Evolutionary conservation across 2,888 invertebrate species (phyloP).

Genomic region (Adelphocoris suturalis): DNA sequence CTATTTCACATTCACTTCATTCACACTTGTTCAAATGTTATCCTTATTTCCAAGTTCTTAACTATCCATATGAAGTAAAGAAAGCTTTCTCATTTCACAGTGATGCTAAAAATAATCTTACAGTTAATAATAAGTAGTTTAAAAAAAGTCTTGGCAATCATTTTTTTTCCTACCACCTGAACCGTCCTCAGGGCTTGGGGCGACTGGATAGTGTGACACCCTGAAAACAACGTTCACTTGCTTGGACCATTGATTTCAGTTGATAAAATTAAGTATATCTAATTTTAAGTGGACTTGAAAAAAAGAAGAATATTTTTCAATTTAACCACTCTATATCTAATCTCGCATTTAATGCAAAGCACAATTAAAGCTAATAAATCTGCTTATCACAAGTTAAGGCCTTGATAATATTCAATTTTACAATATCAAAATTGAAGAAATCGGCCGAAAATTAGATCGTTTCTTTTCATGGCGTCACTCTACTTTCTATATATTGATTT

Average conservation of each 20-base stretch:
- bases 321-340: conserved; percentile 42
- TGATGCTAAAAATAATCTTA: conserved; percentile 58
- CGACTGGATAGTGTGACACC: conserved; percentile 51
- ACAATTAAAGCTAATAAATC: conserved; percentile 57
- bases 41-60: conserved; percentile 72
- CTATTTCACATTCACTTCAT: conserved; percentile 39
- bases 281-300: conserved; percentile 12
- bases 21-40: conserved; percentile 74
- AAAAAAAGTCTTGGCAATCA: conserved; percentile 69
- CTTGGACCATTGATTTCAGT: conserved; percentile 10
- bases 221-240: conserved; percentile 45
- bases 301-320: conserved; percentile 5
- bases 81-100: conserved; percentile 69
- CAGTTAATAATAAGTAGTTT: conserved; percentile 46
- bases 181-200: conserved; percentile 57
- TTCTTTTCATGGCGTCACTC: conserved; percentile 46
- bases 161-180: conserved; percentile 49
- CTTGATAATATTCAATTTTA: conserved; percentile 34
- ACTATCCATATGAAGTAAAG: conserved; percentile 59
- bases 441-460: conserved; percentile 31
- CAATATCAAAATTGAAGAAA: conserved; percentile 5
- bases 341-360: conserved; percentile 58
- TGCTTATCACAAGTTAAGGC: conserved; percentile 53
- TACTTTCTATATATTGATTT: conserved; percentile 44
- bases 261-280: conserved; percentile 1